phyloP scores from a whole-genome alignment of 2,113 vertebrate species.

The Coptodon rendalli region DNA sequence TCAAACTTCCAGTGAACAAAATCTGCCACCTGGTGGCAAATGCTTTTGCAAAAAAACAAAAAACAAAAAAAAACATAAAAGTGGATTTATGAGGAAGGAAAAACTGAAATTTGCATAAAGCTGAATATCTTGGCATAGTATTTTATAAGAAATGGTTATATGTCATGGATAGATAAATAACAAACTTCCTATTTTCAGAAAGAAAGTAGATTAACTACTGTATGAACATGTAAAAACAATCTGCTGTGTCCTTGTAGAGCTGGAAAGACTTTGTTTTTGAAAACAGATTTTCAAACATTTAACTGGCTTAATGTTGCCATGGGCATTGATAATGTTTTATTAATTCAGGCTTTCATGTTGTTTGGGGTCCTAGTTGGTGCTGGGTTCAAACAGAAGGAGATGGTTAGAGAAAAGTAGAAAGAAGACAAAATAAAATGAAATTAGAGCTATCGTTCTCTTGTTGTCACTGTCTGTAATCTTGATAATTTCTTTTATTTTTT shows the following conservation, averaged over 20 bases:
- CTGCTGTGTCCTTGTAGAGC: background rate
- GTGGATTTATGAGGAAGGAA: background rate
- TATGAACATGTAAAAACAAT: background rate
- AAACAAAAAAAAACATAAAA: background rate
- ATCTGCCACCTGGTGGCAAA: background rate
- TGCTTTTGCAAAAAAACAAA: background rate
- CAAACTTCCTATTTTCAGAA: background rate
- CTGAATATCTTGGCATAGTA: background rate
- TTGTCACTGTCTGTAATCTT: background rate
- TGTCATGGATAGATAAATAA: background rate
- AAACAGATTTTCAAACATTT: background rate
- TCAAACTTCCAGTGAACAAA: background rate
- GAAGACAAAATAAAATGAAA: background rate
- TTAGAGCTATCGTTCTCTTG: background rate
- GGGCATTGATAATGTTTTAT: background rate
- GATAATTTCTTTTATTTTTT: background rate
- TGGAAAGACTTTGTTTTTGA: background rate
- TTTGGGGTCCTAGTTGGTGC: background rate
- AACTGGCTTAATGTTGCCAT: background rate
- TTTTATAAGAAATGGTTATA: background rate
- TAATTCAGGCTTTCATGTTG: background rate
- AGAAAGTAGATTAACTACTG: background rate
- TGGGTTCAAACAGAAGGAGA: slow-evolving; percentile 6
- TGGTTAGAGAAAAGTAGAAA: background rate
- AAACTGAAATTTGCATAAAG: background rate